phyloP scores from a whole-genome alignment of 1,140 invertebrate species.

The Drosophila sucinea region DNA sequence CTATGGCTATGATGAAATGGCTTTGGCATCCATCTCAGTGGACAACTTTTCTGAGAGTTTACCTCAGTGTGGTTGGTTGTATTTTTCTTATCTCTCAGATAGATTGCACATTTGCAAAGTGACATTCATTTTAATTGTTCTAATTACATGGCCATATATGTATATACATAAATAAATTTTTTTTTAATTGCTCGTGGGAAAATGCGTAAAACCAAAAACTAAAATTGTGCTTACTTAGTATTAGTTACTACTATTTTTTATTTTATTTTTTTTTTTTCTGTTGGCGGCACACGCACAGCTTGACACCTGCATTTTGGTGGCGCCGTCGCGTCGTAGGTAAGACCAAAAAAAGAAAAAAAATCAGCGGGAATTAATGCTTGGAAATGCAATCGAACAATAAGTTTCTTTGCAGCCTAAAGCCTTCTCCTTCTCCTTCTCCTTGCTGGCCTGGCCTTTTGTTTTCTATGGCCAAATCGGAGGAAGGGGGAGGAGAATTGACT shows the following conservation, averaged over 20 bases:
- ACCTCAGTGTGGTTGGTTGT: constrained; percentile 2
- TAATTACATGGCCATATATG: constrained; percentile 59
- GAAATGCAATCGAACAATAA: neutral
- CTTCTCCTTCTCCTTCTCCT: constrained; percentile 16
- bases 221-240: constrained; percentile 8
- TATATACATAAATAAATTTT: constrained; percentile 26
- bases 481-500: constrained; percentile 24
- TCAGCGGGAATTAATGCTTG: constrained; percentile 1
- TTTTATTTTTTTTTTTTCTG: constrained; percentile 23
- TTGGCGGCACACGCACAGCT: constrained; percentile 72
- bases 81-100: constrained; percentile 39
- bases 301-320: constrained; percentile 65
- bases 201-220: constrained; percentile 28
- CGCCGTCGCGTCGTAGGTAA: constrained; percentile 35
- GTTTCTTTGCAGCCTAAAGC: constrained; percentile 30
- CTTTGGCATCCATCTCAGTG: constrained; percentile 54
- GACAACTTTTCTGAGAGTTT: neutral
- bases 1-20: constrained; percentile 59
- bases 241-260: neutral
- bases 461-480: neutral
- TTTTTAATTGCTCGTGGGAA: constrained; percentile 69
- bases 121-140: constrained; percentile 70
- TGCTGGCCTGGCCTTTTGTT: constrained; percentile 45
- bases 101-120: constrained; percentile 49
- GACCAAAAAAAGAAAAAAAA: neutral